Evolutionary conservation across 2,113 vertebrate genomes (phyloP), one percentile per base, ranked within the genome.

Genomic region (Psittacara wagleri): DNA sequence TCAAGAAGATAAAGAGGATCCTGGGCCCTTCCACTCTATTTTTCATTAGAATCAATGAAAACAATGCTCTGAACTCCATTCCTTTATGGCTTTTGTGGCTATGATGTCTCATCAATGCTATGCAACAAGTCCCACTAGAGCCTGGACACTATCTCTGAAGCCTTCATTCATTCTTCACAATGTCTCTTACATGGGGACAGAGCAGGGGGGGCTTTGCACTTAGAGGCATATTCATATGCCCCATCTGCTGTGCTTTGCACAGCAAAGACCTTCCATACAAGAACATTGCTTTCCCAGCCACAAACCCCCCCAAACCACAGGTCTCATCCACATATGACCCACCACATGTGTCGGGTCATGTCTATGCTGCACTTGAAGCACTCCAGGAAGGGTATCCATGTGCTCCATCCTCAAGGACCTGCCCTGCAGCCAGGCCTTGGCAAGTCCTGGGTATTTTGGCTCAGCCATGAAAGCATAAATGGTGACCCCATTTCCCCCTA

Each of bases 101-200:
- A 12, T 11, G 37, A 67, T 8, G 52, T 59, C 4, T 2, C 10
- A 14, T 2, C 13, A 37, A 2, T 15, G 20, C 2, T 0, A 5
- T 1, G 3, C 4, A 41, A 61, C 4, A 16, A 35, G 39, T 25
- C 74, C 75, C 44, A 24, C 7, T 17, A 5, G n/a, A 9, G 37
- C 31, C 1, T 28, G 54, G 54, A 35, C 4, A 1, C 29, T 9
- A 7, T 13, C 55, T 23, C 48, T 0, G 17, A 59, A 7, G 9
- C 13, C 48, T 39, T 15, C 17, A 4, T 43, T 57, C 1, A 0
- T 4, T 11, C 68, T 43, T 46, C 54, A 24, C 55, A 27, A 25
- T 0, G 1, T 18, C 10, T 28, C 35, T 44, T 14, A 14, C 48
- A 3, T 0, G 8, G 27, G 33, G 19, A 80, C 46, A 35, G 57